Conservation (phyloP, 2,888 invertebrate species). For the Metalampra italica region DNA sequence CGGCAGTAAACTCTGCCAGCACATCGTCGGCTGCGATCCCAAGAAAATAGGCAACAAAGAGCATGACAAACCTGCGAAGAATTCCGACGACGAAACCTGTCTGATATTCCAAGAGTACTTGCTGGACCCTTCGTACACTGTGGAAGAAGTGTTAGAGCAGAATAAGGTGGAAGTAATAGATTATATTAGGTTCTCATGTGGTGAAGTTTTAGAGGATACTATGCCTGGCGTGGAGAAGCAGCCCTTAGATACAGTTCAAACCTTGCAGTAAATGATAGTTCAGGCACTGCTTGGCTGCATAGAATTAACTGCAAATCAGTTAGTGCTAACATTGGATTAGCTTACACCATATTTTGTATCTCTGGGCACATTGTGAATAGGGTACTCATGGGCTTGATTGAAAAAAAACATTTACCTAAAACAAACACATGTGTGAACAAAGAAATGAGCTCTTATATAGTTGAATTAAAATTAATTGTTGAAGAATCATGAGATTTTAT, state of each 20-base stretch:
- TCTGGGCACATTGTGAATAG: too few species aligned
- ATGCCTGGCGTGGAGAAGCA: conserved; percentile 71
- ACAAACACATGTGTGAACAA: too few species aligned
- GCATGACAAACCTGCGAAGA: conserved; percentile 79
- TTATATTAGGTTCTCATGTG: conserved; percentile 93
- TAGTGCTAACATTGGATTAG: too few species aligned
- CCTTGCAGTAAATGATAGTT: conserved; percentile 68
- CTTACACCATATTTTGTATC: too few species aligned
- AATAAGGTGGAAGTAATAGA: conserved; percentile 84
- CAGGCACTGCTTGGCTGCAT: too few species aligned
- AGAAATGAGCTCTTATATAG: too few species aligned
- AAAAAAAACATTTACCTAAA: too few species aligned
- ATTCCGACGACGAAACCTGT: conserved; percentile 86
- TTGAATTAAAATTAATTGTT: too few species aligned
- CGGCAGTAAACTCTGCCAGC: conserved; percentile 91
- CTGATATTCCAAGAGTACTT: conserved; percentile 93
- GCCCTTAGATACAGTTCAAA: conserved; percentile 79
- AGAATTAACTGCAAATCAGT: too few species aligned
- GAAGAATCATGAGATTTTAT: too few species aligned
- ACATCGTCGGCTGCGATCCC: conserved; percentile 94
- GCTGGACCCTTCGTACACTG: conserved; percentile 85
- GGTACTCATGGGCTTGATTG: too few species aligned
- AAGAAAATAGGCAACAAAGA: conserved; percentile 82
- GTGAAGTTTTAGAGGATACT: conserved; percentile 77
- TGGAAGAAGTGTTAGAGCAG: conserved; percentile 84